These are phyloP conservation scores for Labia minor DNA, from an alignment of 2,888 invertebrate genomes.

Conservation along the genomic window DNA sequence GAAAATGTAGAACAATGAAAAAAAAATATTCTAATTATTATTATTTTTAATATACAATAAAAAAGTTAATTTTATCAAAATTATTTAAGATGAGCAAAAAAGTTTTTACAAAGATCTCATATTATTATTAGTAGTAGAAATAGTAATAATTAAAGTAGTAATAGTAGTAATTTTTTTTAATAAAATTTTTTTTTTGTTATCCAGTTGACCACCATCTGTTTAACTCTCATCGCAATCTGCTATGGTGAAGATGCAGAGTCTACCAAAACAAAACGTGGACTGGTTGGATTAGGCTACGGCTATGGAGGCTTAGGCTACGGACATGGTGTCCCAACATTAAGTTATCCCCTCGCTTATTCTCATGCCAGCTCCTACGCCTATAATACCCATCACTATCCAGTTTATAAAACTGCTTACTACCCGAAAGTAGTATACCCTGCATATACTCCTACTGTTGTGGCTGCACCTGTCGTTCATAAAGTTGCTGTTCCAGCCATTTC, in stretches of 20 bases:
- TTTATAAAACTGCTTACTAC: background rate
- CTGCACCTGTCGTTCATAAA: background rate
- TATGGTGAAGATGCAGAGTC: background rate
- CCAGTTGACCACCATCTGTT: too few relatives aligned
- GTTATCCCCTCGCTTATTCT: background rate
- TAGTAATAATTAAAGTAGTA: too few relatives aligned
- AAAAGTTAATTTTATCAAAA: too few relatives aligned
- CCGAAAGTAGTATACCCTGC: background rate
- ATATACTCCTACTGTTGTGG: background rate
- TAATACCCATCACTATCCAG: background rate
- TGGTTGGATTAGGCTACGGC: background rate
- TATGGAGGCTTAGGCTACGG: background rate
- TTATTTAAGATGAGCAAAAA: too few relatives aligned
- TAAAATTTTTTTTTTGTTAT: too few relatives aligned
- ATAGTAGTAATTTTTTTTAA: too few relatives aligned
- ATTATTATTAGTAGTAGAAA: too few relatives aligned
- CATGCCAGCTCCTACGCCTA: background rate
- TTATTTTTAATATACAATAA: too few relatives aligned
- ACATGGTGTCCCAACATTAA: background rate
- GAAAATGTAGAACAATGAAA: too few relatives aligned
- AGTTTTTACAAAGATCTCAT: too few relatives aligned
- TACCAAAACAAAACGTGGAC: background rate
- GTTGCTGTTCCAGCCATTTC: background rate
- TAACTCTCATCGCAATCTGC: too few relatives aligned
- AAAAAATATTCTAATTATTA: too few relatives aligned